Percentiles rank a stretch among this genome's conserved stretches.
Conservation (phyloP, 2,113 vertebrate genomes). For the Polypterus senegalus region DNA sequence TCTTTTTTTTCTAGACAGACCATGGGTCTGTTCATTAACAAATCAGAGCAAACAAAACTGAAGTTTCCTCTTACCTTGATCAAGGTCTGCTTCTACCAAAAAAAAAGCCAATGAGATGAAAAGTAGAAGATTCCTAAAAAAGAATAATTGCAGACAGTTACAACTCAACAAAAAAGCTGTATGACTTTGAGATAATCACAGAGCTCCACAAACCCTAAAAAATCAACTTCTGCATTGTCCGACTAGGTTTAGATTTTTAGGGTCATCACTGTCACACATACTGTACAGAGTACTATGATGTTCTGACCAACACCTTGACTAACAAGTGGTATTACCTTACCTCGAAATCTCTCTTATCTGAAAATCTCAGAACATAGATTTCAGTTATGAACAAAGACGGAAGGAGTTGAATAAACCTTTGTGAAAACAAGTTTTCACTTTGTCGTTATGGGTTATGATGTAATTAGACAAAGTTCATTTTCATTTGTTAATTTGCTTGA, state of each 20-base stretch:
- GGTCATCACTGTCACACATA: neutral
- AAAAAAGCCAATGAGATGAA: conserved; percentile 35
- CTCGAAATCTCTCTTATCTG: too few species aligned
- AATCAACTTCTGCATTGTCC: neutral
- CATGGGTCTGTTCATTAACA: neutral
- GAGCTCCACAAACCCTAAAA: neutral
- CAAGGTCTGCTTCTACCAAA: conserved; percentile 36
- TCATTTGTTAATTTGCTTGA: too few species aligned
- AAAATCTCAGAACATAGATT: too few species aligned
- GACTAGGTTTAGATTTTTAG: neutral
- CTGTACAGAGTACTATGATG: neutral
- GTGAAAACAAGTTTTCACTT: too few species aligned
- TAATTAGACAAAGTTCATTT: too few species aligned
- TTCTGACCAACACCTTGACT: too few species aligned
- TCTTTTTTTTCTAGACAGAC: neutral
- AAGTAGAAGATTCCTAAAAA: conserved; percentile 38
- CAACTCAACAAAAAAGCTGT: conserved; percentile 5
- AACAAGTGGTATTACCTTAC: too few species aligned
- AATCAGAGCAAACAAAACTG: neutral
- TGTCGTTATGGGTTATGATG: too few species aligned
- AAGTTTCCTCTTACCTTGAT: conserved; percentile 21
- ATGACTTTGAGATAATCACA: neutral
- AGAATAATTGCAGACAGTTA: neutral
- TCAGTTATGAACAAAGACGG: too few species aligned
- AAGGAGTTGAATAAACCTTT: too few species aligned